Evolutionary conservation across 2,888 invertebrate genomes (phyloP), one percentile per base, ranked within the genome.

Genomic region (Patella pellucida): DNA sequence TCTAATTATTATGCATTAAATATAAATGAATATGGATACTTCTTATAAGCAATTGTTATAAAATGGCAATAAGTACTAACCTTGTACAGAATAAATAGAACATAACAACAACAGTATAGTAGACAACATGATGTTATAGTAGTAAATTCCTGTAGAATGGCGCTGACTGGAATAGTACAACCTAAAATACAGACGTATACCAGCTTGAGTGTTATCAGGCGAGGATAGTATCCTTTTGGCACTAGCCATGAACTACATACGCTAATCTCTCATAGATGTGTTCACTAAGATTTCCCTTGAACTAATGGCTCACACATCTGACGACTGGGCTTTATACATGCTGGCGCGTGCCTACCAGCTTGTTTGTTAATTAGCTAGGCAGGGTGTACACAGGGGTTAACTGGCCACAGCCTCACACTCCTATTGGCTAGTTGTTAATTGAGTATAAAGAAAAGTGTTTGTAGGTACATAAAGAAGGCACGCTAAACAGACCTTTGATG

Each of bases 221-320:
- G 41, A 41, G 41, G 41, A 41, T 41, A 41, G 41, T 41, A 41
- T 62, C 23, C 62, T 62, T 23, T 62, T 23, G 62, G 12, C 62
- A 62, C 19, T 62, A 62, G 23, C 23, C 23, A 23, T 11, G 23
- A 62, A 23, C 19, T 62, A 62, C 19, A 62, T 62, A 62, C 14
- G 14, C 62, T 62, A 9, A 41, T 23, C 62, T 62, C 23, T 3
- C 23, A 62, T 23, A 62, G 62, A 62, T 62, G 19, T 62, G 62
- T 62, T 23, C 62, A 23, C 62, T 62, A 23, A 23, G 19, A 62
- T 62, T 62, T 62, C 62, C 19, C 62, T 62, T 62, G 19, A 15
- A 62, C 62, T 62, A 62, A 62, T 62, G 62, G 19, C 23, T 62
- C 62, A 62, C 62, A 62, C 23, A 62, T 62, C 23, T 62, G 19